Percentiles rank a stretch among this genome's conserved stretches.
Conservation (phyloP, 1,140 invertebrate species). For the Drosophila arizonae region DNA sequence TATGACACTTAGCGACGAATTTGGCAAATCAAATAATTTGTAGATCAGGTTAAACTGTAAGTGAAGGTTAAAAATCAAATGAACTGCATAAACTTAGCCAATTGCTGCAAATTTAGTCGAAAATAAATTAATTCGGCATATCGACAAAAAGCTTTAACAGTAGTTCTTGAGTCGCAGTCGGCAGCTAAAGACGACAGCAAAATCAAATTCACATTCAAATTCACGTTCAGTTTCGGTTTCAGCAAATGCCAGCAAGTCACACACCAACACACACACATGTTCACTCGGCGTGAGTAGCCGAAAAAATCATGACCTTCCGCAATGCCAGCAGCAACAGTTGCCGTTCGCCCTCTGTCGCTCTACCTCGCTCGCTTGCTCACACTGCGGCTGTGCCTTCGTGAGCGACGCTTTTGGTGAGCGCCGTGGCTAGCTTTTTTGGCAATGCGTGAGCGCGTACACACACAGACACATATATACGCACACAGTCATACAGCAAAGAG, state of each 20-base stretch:
- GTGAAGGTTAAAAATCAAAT: neutral
- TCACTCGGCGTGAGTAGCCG: conserved; percentile 47
- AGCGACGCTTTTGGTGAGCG: conserved; percentile 53
- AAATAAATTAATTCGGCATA: too few species aligned
- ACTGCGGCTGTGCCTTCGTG: conserved; percentile 43
- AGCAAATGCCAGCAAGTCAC: conserved; percentile 70
- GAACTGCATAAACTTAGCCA: too few species aligned
- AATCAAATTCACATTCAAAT: conserved; percentile 57
- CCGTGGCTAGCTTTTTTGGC: conserved; percentile 63
- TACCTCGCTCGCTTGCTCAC: conserved; percentile 26
- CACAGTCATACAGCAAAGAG: conserved; percentile 53
- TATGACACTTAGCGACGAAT: too few species aligned
- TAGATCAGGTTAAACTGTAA: neutral
- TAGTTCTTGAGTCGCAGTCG: conserved; percentile 1
- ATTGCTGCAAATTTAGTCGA: too few species aligned
- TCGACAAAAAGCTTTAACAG: conserved; percentile 14
- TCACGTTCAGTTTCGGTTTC: conserved; percentile 34
- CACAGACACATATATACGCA: conserved; percentile 20
- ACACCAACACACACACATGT: conserved; percentile 23
- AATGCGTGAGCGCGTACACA: conserved; percentile 67
- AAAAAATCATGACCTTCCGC: conserved; percentile 82
- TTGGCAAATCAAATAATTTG: too few species aligned
- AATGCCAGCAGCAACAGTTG: conserved; percentile 76
- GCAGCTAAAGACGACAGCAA: conserved; percentile 36
- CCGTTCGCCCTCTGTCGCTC: conserved; percentile 33